These are phyloP conservation scores for Sparus aurata DNA, from an alignment of 2,797 vertebrate species.

Conservation along the genomic window DNA sequence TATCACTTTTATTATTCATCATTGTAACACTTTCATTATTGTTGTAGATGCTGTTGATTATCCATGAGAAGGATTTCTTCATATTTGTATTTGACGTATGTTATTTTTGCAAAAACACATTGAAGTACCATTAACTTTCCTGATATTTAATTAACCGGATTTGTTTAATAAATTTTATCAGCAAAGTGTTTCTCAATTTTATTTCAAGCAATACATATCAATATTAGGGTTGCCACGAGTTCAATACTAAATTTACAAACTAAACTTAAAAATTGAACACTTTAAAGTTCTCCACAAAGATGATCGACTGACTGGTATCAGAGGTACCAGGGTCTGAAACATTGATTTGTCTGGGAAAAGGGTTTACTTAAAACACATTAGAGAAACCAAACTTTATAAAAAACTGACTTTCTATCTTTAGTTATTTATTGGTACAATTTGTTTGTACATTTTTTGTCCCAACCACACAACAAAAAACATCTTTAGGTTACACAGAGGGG, in stretches of 20 bases:
- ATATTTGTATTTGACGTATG: background rate
- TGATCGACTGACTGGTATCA: too few species aligned
- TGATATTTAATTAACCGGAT: slow-evolving; percentile 10
- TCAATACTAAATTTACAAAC: too few species aligned
- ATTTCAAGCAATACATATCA: background rate
- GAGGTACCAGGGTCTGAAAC: too few species aligned
- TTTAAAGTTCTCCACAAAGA: too few species aligned
- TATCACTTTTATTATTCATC: background rate
- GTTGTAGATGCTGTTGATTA: background rate
- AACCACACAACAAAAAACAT: background rate
- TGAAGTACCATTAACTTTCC: background rate
- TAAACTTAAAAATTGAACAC: too few species aligned
- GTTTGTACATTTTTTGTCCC: too few species aligned
- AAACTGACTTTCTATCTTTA: too few species aligned
- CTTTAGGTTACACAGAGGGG: background rate
- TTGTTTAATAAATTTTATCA: background rate
- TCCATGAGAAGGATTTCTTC: background rate
- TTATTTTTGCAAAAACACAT: background rate
- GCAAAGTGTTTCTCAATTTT: background rate
- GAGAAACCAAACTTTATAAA: too few species aligned
- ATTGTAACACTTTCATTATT: background rate
- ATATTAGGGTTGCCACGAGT: too few species aligned
- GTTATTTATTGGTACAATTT: too few species aligned
- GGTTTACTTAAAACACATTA: too few species aligned
- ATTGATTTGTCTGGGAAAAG: too few species aligned